Base-by-base conservation (phyloP, 2,888 invertebrate species). In the Cheilosia vernalis region DNA sequence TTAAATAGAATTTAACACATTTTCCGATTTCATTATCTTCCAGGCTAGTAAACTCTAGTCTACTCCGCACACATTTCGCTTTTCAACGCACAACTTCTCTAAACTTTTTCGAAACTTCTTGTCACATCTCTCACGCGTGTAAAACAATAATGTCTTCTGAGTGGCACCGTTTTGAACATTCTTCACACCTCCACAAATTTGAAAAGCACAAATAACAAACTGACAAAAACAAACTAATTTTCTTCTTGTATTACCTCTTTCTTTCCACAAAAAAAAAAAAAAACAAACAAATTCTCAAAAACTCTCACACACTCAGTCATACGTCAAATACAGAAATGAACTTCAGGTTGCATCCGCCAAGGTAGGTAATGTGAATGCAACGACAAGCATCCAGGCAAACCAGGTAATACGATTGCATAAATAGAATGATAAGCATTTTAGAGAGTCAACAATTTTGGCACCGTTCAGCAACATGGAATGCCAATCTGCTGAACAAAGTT, bases 321-420 rank as follows among this genome's bases (percentile, higher is more conserved):
- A 81, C 66, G 85, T 81, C 80, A 76, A 72, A 77, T 81, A 81
- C 61, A 85, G 72, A 77, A 81, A 70, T 30, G 81, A 85, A 66
- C 72, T 58, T 56, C 66, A 81, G 61, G 67, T 85, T 76, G 81
- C 85, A 66, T 81, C 72, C 67, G 67, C 81, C 47, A 85, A 85
- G 85, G 85, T 85, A 85, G 85, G 85, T 85, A 85, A 81, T 61
- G 56, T 56, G 55, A 84, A 74, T 55, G 74, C 79, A 63, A 66
- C 37, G n/a, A 44, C 42, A 51, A 33, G 9, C 49, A 47, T 64
- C 64, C 69, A 76, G 61, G 80, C 80, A 70, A 80, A 67, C 42
- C 72, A 85, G 85, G 85, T 85, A 85, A 85, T 15, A 74, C 17
- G 27, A 33, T 19, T 58, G 27, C 44, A 49, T 70, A 70, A 74